A percentile compares a stretch with the other conserved stretches of the same genome.
These are phyloP conservation scores for Imbricaverruca yamaguchii DNA, from an alignment of 2,888 invertebrate genomes.

Conservation along the genomic window DNA sequence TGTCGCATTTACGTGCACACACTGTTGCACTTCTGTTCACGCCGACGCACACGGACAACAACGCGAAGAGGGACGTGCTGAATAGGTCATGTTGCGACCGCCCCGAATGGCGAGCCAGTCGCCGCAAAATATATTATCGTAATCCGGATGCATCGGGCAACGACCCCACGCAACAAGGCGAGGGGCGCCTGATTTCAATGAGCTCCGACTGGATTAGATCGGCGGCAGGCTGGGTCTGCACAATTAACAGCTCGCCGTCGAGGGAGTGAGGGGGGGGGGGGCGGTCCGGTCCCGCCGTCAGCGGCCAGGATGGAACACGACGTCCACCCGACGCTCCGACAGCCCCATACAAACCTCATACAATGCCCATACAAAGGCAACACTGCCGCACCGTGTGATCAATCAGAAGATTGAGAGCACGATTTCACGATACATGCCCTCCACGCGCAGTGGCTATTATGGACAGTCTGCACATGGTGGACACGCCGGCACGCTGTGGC, in stretches of 20 bases:
- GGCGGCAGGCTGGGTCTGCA: neutral
- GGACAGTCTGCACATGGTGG: neutral
- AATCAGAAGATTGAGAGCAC: neutral
- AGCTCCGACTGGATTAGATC: neutral
- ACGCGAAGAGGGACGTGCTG: no score
- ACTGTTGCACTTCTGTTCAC: no score
- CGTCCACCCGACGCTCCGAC: neutral
- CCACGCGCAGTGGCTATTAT: no score
- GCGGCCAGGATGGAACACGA: no score
- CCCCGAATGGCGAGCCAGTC: no score
- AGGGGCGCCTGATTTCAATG: neutral
- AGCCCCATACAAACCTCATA: neutral
- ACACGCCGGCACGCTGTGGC: neutral
- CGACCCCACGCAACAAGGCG: neutral
- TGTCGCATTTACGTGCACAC: no score
- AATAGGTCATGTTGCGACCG: no score
- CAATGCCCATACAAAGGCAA: neutral
- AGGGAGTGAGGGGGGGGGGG: neutral
- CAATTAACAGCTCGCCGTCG: neutral
- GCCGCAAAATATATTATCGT: no score
- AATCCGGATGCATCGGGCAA: neutral
- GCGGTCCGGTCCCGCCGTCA: no score
- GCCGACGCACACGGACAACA: no score
- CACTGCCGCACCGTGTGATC: neutral
- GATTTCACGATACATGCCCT: no score